A percentile compares a stretch with the other conserved stretches of the same genome.
phyloP scores from a whole-genome alignment of 35 echinoderm and acorn worm genomes.

The Eucidaris tribuloides region DNA sequence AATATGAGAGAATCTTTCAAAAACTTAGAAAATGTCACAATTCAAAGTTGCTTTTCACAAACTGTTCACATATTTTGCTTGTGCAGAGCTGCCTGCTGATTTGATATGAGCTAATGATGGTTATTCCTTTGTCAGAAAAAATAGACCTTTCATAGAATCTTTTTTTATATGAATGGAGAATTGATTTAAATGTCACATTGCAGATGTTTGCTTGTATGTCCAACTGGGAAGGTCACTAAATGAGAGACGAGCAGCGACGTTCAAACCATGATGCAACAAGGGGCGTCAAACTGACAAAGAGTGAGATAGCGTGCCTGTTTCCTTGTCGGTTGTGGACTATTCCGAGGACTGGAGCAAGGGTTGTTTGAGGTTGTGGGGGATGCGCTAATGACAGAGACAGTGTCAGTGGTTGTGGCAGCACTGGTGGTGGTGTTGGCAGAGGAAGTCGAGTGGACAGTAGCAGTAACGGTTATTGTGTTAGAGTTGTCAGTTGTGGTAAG shows the following conservation, averaged over 20 bases:
- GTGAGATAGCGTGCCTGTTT: slow-evolving; percentile 15
- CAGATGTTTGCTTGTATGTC: too few species aligned
- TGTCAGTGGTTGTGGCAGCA: neutral
- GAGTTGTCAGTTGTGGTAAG: neutral
- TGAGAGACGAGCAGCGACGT: neutral
- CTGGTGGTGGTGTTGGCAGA: neutral
- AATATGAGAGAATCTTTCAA: too few species aligned
- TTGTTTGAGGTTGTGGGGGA: neutral
- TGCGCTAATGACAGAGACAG: neutral
- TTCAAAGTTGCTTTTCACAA: too few species aligned
- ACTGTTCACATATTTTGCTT: too few species aligned
- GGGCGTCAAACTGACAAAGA: neutral
- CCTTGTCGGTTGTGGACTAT: slow-evolving; percentile 10
- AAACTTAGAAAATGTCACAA: too few species aligned
- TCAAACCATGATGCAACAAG: slow-evolving; percentile 2
- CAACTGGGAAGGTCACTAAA: too few species aligned
- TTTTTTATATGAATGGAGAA: neutral
- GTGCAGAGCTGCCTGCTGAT: too few species aligned
- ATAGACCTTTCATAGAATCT: neutral
- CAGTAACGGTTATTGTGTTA: neutral
- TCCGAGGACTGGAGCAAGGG: slow-evolving; percentile 8
- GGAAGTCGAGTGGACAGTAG: neutral
- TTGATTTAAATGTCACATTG: neutral
- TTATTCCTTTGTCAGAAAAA: neutral
- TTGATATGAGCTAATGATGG: too few species aligned